A percentile compares a stretch with the other conserved stretches of the same genome.
phyloP scores from a whole-genome alignment of 2,113 vertebrate species.

The Sula dactylatra region DNA sequence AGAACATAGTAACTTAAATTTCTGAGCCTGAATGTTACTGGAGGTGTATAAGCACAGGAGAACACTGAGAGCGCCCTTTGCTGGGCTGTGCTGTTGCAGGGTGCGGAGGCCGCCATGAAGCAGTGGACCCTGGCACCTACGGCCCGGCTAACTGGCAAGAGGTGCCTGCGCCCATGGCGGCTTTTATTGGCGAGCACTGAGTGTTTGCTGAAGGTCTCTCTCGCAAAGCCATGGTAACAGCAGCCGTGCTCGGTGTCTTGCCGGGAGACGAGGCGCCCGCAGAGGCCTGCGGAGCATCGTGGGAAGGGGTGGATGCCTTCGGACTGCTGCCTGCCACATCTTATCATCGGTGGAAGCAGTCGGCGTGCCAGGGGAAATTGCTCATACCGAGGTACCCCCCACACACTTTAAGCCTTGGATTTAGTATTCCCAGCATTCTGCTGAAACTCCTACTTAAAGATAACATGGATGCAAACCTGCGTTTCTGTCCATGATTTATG shows the following conservation, averaged over 20 bases:
- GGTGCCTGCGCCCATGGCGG: neutral
- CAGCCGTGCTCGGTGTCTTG: neutral
- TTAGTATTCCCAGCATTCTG: neutral
- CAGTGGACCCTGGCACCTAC: neutral
- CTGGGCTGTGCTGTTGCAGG: neutral
- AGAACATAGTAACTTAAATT: neutral
- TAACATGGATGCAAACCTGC: neutral
- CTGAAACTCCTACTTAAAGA: neutral
- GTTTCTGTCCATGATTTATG: neutral
- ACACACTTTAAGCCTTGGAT: neutral
- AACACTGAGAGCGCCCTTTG: neutral
- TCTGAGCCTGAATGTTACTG: neutral
- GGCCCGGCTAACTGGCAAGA: neutral
- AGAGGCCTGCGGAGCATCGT: neutral
- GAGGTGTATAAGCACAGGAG: fast-evolving
- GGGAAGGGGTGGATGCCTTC: neutral
- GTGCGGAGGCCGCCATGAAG: neutral
- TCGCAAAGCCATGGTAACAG: neutral
- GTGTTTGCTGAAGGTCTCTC: neutral
- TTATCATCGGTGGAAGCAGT: neutral
- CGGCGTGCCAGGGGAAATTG: neutral
- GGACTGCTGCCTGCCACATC: neutral
- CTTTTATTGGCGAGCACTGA: neutral
- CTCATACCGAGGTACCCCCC: fast-evolving
- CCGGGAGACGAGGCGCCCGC: neutral